A percentile compares a stretch with the other conserved stretches of the same genome.
Evolutionary conservation across 1,140 invertebrate genomes (phyloP).

Genomic region (Yoshiicerus persimilis): DNA sequence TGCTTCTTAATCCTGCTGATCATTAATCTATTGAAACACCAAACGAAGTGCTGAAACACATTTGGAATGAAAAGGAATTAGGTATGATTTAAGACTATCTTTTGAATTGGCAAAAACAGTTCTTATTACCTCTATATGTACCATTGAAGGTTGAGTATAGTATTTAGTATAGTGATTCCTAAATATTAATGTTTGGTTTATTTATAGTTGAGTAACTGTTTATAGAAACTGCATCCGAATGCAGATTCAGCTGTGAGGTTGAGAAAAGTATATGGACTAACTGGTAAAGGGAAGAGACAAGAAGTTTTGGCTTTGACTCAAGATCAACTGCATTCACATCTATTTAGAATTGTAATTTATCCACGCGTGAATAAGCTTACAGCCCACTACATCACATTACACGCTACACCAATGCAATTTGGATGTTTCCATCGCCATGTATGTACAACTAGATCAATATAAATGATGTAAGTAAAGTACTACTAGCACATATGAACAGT

Average conservation of each 20-base stretch:
- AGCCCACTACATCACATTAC: neutral
- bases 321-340: neutral
- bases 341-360: slow-evolving; percentile 12
- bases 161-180: too few species aligned
- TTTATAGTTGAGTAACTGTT: neutral
- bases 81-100: neutral
- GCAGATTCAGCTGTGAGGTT: neutral
- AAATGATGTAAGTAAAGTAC: neutral
- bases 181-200: neutral
- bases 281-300: neutral
- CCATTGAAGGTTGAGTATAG: too few species aligned
- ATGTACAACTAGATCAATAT: neutral
- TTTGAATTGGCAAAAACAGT: neutral
- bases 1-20: too few species aligned
- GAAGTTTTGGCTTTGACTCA: neutral
- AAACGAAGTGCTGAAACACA: neutral
- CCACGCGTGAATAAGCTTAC: slow-evolving; percentile 8
- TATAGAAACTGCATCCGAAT: neutral
- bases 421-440: neutral
- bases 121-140: neutral
- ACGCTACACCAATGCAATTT: neutral
- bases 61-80: neutral
- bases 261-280: neutral
- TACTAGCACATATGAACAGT: neutral
- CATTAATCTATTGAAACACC: neutral